Percentiles rank a stretch among this genome's conserved stretches.
phyloP scores from a whole-genome alignment of 2,113 vertebrate species.

The Eptesicus fuscus region DNA sequence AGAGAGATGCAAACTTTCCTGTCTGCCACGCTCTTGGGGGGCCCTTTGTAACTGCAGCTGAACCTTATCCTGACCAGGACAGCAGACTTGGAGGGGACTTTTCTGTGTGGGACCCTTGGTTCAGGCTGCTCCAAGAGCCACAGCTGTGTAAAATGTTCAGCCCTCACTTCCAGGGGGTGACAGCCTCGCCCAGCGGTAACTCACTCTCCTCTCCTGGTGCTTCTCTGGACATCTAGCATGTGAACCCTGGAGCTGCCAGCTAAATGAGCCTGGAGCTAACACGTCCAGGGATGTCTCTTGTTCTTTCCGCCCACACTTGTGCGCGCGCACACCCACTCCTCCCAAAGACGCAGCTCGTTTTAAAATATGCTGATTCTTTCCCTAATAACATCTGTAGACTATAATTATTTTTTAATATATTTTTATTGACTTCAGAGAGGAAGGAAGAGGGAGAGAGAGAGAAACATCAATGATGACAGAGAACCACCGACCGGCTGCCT shows the following conservation, averaged over 20 bases:
- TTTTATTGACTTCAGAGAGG: not conserved
- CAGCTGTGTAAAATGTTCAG: not conserved
- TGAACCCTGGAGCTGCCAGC: accelerated
- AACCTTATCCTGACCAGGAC: not conserved
- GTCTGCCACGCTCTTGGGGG: not conserved
- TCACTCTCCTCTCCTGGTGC: not conserved
- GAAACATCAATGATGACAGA: too few species aligned
- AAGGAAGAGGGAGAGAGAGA: too few species aligned
- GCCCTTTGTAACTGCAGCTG: not conserved
- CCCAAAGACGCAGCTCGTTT: not conserved
- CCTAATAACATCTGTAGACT: not conserved
- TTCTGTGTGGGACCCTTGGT: not conserved
- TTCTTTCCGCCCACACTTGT: not conserved
- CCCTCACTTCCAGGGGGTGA: not conserved
- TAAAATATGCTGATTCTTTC: not conserved
- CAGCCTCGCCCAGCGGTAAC: not conserved
- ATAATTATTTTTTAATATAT: too few species aligned
- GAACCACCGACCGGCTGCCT: too few species aligned
- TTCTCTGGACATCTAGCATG: not conserved
- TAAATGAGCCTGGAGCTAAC: too few species aligned
- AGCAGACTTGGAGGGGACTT: not conserved
- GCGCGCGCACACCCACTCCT: too few species aligned
- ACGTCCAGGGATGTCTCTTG: not conserved
- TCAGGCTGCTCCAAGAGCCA: not conserved
- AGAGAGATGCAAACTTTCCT: not conserved